Evolutionary conservation across 2,888 invertebrate genomes (phyloP).

Genomic region (Temnothorax ravouxi): DNA sequence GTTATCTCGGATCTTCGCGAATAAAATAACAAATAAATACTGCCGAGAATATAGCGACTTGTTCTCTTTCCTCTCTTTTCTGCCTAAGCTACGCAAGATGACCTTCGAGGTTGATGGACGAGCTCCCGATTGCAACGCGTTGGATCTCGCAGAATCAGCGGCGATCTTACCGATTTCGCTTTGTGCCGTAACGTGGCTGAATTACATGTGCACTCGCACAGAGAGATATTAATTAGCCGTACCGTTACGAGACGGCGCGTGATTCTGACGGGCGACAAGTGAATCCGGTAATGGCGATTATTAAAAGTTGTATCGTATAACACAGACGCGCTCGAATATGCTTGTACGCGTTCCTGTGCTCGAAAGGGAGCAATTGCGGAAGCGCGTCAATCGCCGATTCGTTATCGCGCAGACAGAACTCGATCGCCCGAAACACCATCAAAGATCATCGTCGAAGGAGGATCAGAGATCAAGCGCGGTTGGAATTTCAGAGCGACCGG

Average conservation of each 20-base stretch:
- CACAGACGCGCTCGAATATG: background rate
- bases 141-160: conserved; percentile 38
- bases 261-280: conserved; percentile 72
- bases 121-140: conserved; percentile 36
- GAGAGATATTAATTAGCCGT: conserved; percentile 68
- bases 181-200: conserved; percentile 25
- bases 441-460: conserved; percentile 17
- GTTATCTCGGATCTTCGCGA: conserved; percentile 49
- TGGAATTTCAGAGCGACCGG: conserved; percentile 56
- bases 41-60: conserved; percentile 23
- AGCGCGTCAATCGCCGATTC: conserved; percentile 36
- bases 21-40: conserved; percentile 47
- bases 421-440: conserved; percentile 63
- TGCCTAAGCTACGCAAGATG: background rate
- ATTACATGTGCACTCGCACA: conserved; percentile 21
- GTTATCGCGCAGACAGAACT: conserved; percentile 59
- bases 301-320: conserved; percentile 38
- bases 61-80: conserved; percentile 1
- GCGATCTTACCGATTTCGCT: conserved; percentile 28
- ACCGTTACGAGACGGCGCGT: conserved; percentile 69
- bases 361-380: conserved; percentile 45
- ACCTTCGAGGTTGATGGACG: conserved; percentile 40
- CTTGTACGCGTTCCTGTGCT: conserved; percentile 21
- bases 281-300: conserved; percentile 57
- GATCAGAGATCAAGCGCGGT: conserved; percentile 43